Evolutionary conservation across 2,113 vertebrate species (phyloP).

Genomic region (Lophotis ruficrista): DNA sequence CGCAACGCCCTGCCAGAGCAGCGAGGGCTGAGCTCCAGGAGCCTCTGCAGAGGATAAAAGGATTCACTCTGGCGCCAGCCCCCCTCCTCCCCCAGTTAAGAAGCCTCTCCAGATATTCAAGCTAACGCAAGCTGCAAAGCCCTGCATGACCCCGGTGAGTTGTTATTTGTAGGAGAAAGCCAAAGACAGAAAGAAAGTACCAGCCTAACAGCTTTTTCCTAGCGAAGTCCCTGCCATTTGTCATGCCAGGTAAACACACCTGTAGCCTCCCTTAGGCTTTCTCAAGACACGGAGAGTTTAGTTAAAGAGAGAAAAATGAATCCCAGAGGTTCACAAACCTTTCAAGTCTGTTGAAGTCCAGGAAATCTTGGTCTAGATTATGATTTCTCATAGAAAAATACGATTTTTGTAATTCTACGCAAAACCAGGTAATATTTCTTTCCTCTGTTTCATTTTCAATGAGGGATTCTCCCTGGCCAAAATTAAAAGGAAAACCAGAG

Average conservation of each 20-base stretch:
- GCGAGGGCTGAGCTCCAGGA: neutral
- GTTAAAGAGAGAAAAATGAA: neutral
- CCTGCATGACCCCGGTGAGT: neutral
- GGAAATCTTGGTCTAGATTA: neutral
- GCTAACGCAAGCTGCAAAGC: neutral
- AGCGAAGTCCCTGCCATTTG: neutral
- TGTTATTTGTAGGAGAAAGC: neutral
- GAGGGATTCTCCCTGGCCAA: neutral
- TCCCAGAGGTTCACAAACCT: neutral
- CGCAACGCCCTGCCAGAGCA: neutral
- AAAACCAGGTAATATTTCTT: neutral
- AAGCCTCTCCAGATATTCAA: neutral
- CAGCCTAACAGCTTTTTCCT: neutral
- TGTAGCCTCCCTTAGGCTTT: neutral
- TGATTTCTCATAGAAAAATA: neutral
- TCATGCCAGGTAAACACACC: neutral
- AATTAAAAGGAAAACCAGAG: neutral
- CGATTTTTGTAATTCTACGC: neutral
- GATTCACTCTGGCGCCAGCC: neutral
- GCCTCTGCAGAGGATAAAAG: neutral
- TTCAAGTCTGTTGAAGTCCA: neutral
- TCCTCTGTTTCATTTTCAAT: neutral
- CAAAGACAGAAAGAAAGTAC: neutral
- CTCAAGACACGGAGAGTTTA: neutral
- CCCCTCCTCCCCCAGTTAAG: neutral